These are phyloP conservation scores for Patagioenas fasciata DNA, from an alignment of 2,113 vertebrate genomes.

Conservation along the genomic window DNA sequence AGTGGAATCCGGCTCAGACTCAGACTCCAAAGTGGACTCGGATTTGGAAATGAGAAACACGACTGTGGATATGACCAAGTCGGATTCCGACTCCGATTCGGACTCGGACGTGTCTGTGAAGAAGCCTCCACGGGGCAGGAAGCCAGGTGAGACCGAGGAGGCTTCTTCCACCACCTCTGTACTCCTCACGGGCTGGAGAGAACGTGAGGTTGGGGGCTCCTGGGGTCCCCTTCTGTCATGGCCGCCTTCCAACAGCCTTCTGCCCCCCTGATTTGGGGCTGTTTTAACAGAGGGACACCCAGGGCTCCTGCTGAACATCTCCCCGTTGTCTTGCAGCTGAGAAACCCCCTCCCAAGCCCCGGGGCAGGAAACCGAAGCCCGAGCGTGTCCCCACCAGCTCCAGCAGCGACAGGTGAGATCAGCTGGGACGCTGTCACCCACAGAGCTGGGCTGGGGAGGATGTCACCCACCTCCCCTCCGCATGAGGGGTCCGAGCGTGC, in stretches of 20 bases:
- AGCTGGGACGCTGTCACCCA: background rate
- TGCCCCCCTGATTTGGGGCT: rapidly evolving
- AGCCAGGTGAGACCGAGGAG: slow-evolving; percentile 78
- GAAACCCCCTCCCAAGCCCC: slow-evolving; percentile 88
- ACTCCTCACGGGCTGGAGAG: background rate
- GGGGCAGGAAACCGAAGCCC: slow-evolving; percentile 84
- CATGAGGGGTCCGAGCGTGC: background rate
- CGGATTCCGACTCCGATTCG: slow-evolving; percentile 69
- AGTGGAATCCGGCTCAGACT: slow-evolving; percentile 83
- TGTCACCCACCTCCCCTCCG: rapidly evolving
- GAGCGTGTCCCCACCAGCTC: slow-evolving; percentile 83
- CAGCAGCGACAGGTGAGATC: slow-evolving; percentile 89
- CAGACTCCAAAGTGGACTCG: slow-evolving; percentile 79
- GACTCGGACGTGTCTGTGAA: slow-evolving; percentile 88
- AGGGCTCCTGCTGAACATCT: background rate
- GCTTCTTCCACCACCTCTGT: background rate
- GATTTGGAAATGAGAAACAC: slow-evolving; percentile 72
- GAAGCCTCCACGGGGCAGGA: slow-evolving; percentile 82
- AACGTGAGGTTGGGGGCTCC: rapidly evolving
- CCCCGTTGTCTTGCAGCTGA: slow-evolving; percentile 59
- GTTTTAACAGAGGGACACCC: background rate
- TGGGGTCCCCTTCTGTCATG: background rate
- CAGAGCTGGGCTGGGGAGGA: background rate
- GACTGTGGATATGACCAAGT: slow-evolving; percentile 73
- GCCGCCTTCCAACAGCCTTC: background rate